Percentiles rank a stretch among this genome's conserved stretches.
Conservation (phyloP, 2,797 vertebrate genomes). For the Rhabdomys pumilio region DNA sequence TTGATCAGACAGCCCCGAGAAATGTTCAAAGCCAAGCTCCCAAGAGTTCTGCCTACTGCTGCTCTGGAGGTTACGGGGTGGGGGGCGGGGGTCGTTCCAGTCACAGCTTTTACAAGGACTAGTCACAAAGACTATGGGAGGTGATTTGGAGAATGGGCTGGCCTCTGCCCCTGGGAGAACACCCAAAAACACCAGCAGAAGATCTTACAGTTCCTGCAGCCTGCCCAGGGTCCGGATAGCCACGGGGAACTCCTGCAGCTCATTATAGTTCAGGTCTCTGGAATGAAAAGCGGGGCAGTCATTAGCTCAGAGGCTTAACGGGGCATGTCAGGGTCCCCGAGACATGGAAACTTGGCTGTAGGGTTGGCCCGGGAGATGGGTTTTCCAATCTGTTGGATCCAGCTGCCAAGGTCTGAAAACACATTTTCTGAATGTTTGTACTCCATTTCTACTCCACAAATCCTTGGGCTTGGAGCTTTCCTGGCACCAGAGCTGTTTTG, state of each 20-base stretch:
- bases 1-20: neutral
- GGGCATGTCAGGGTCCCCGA: constrained; percentile 74
- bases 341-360: constrained; percentile 76
- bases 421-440: constrained; percentile 69
- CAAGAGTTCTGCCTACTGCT: constrained; percentile 49
- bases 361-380: constrained; percentile 56
- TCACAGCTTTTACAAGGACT: constrained; percentile 30
- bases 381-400: constrained; percentile 75
- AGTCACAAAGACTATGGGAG: neutral
- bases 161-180: constrained; percentile 26
- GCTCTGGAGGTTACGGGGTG: neutral
- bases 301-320: constrained; percentile 65
- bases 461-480: constrained; percentile 13
- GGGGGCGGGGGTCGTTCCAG: neutral
- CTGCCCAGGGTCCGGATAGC: constrained; percentile 96
- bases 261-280: constrained; percentile 98
- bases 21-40: neutral
- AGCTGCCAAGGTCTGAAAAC: constrained; percentile 79
- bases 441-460: constrained; percentile 25
- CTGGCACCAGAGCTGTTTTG: constrained; percentile 27
- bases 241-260: constrained; percentile 95
- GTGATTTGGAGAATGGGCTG: neutral
- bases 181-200: constrained; percentile 68
- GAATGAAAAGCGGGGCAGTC: constrained; percentile 79
- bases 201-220: constrained; percentile 97